Evolutionary conservation across 2,888 invertebrate species (phyloP), one percentile per base, ranked within the genome.

Genomic region (Endotricha flammealis): DNA sequence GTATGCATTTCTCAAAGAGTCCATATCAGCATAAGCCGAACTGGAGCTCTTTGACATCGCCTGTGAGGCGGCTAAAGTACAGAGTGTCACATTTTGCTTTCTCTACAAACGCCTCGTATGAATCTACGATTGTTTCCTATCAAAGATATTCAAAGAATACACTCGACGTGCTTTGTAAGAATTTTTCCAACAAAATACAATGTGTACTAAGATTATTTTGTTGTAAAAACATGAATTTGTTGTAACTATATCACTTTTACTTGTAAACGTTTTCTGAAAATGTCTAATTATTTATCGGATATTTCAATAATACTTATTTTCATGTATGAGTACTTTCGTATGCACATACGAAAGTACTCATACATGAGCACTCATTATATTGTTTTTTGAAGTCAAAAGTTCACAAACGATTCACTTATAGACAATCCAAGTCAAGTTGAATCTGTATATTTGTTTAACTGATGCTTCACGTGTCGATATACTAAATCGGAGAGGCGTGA

Each of bases 391-490:
- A 39, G 36, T 36, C 27, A 35, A 42, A 36, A 36, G 37, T 43
- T 39, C 39, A 35, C 41, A 39, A 50, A 48, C 46, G 49, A 49
- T 49, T 46, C 43, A 47, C 48, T 53, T 46, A 53, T 47, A 39
- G 27, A 36, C 38, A 44, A 43, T 48, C 48, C 49, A 58, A 59
- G 55, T 61, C 49, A 54, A 68, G 64, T 56, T n/a, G 63, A 63
- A 64, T 68, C 50, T 52, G 56, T 69, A 60, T 64, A 64, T 76
- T 76, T 76, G 71, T 66, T 68, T 70, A 74, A 74, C 72, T 68
- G 73, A 71, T 71, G 64, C 69, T 74, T 68, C 65, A 70, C 66
- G 66, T 76, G 73, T 71, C 73, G 73, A 77, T 75, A 67, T 72
- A 72, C 69, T 67, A 72, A 78, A 78, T 76, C 76, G 72, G 61